Conservation (phyloP, 2,888 invertebrate genomes). For the Linnaemya tessellans region DNA sequence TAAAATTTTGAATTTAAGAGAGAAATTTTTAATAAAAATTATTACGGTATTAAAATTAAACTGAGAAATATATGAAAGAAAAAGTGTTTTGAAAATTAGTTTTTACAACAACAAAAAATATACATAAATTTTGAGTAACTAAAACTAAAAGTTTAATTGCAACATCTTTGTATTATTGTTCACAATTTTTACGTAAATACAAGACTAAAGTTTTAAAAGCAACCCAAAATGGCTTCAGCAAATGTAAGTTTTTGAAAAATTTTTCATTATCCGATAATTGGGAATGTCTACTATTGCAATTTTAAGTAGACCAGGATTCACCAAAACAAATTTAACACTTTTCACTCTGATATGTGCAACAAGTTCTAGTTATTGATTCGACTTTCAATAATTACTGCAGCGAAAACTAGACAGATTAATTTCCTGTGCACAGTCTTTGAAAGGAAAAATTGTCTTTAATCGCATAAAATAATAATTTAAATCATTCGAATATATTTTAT, state of each 20-base stretch:
- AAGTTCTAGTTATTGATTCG: no score
- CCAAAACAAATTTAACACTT: background rate
- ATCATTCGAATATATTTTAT: no score
- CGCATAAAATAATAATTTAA: no score
- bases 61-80: constrained; percentile 39
- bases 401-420: no score
- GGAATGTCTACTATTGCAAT: constrained; percentile 22
- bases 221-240: constrained; percentile 77
- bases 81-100: constrained; percentile 39
- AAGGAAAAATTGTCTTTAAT: no score
- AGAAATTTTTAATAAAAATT: constrained; percentile 15
- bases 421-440: no score
- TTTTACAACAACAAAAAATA: background rate
- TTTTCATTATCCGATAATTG: background rate
- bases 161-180: background rate
- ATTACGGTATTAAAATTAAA: constrained; percentile 32
- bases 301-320: background rate
- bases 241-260: constrained; percentile 76
- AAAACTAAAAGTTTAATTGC: constrained; percentile 12
- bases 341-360: no score
- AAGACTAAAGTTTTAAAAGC: constrained; percentile 17
- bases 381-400: no score
- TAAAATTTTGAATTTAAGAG: constrained; percentile 38
- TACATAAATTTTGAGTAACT: background rate
- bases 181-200: background rate